Base-by-base conservation (phyloP, 2,113 vertebrate genomes). In the Pseudorasbora parva region DNA sequence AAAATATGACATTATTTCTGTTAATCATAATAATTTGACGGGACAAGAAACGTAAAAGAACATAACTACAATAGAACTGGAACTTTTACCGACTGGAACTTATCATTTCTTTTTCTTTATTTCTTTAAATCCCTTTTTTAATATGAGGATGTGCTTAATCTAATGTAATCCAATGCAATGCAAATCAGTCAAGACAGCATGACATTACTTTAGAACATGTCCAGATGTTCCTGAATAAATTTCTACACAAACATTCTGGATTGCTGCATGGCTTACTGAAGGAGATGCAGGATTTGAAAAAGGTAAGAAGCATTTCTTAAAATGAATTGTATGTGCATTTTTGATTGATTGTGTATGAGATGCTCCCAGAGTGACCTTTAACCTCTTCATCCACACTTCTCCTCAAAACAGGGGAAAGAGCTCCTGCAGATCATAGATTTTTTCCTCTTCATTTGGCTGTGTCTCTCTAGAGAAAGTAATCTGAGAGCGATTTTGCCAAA, bases 401-500 rank as follows among this genome's bases (percentile, higher is more conserved):
- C 23, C 8, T 76, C 25, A 2, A 9, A 59, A 78, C 21, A 45
- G 56, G n/a, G 45, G 56, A 37, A 77, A 78, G 23, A 23, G 49
- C 62, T 30, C n/a, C n/a, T 19, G n/a, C 14, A 62, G 57, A 56
- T 49, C 69, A 84, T 84, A 12, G 81, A 75, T 83, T 83, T 83
- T 49, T 37, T 75, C 25, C 71, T 54, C 71, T 17, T 73, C 23
- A 45, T 69, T 69, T n/a, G 37, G 47, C 14, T 60, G 21, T 15
- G 7, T 78, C 56, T 57, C 82, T 84, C 25, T n/a, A 45, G 73
- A 60, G 62, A 84, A 27, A n/a, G 73, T 47, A 69, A 68, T 66
- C 27, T 68, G 49, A 78, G 74, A 68, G 49, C n/a, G 62, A 62
- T 78, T 66, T 76, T 43, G 21, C 15, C 23, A 54, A 78, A 84